phyloP scores from a whole-genome alignment of 2,113 vertebrate species.

The Danionella cerebrum region DNA sequence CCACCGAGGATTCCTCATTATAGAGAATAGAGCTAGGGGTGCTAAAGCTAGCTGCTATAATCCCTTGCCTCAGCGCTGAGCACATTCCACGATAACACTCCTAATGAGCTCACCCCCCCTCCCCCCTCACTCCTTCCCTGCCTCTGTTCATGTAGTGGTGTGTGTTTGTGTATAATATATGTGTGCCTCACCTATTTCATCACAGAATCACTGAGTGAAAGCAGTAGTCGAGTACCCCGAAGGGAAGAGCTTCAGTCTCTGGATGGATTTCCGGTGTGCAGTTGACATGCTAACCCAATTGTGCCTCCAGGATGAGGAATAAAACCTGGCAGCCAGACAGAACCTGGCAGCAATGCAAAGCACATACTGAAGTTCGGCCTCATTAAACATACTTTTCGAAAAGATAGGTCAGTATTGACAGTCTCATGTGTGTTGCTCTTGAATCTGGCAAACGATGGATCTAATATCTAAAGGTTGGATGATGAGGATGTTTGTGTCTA shows the following conservation, averaged over 20 bases:
- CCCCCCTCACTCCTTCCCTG: constrained; percentile 49
- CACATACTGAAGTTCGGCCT: neutral
- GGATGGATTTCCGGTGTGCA: constrained; percentile 7
- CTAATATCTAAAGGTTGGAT: no score
- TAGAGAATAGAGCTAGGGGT: constrained; percentile 49
- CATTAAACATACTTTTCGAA: neutral
- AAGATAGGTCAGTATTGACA: neutral
- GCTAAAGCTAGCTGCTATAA: constrained; percentile 23
- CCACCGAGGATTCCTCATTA: constrained; percentile 48
- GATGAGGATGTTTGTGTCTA: no score
- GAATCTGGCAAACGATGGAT: no score
- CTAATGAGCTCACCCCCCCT: constrained; percentile 66
- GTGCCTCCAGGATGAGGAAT: constrained; percentile 32
- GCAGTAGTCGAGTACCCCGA: constrained; percentile 33
- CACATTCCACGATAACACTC: constrained; percentile 53
- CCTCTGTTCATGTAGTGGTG: constrained; percentile 48
- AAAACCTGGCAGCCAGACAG: constrained; percentile 3
- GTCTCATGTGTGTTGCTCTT: neutral
- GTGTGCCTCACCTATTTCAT: constrained; percentile 33
- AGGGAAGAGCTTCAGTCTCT: constrained; percentile 27
- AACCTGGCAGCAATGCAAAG: neutral
- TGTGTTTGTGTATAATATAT: constrained; percentile 31
- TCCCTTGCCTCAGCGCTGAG: constrained; percentile 52
- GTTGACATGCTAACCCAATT: constrained; percentile 44
- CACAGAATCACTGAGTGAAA: constrained; percentile 41